Evolutionary conservation across 2,888 invertebrate genomes (phyloP), one percentile per base, ranked within the genome.

Genomic region (Cataglyphis livida): DNA sequence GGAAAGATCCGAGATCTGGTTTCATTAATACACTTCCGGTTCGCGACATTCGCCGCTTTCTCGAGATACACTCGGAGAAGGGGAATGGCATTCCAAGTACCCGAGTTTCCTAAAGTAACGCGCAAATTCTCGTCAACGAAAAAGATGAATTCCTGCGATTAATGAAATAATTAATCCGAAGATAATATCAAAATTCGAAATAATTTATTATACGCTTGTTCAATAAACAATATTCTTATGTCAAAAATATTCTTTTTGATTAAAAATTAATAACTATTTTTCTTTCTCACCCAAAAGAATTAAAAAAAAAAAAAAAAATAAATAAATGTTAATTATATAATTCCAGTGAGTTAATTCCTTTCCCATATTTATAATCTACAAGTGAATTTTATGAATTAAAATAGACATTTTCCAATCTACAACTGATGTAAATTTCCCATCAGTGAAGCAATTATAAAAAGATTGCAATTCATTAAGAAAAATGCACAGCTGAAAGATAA

Each of bases 1-100:
- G 68, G 54, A 78, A 83, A 85, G 75, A 62, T 70, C 28, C 62
- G 25, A 21, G 71, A 89, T 93, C 91, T 91, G 90, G 91, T 85
- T 92, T 92, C 90, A 91, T 92, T 92, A 90, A 90, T 90, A 81
- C 89, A 78, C 91, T 92, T 92, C 92, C 93, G 92, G 87, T 88
- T 85, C 61, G 85, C 44, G 85, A 82, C 87, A 87, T 89, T 87
- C 84, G 84, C 84, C 89, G 85, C 83, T 85, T 76, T 84, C 82
- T 66, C 84, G 78, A 38, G 66, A 66, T 35, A 81, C 73, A 65
- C 65, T 3, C 61, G 32, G 35, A 28, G 3, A 61, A 70, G 59
- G 54, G 54, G 64, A n/a, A 44, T 25, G 21, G 41, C 75, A 59
- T 35, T 75, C 32, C 66, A 38, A 38, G 38, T 4, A 66, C 0